Percentiles rank a stretch among this genome's conserved stretches.
These are phyloP conservation scores for Cinclus mexicanus DNA, from an alignment of 2,113 vertebrate species.

Conservation along the genomic window DNA sequence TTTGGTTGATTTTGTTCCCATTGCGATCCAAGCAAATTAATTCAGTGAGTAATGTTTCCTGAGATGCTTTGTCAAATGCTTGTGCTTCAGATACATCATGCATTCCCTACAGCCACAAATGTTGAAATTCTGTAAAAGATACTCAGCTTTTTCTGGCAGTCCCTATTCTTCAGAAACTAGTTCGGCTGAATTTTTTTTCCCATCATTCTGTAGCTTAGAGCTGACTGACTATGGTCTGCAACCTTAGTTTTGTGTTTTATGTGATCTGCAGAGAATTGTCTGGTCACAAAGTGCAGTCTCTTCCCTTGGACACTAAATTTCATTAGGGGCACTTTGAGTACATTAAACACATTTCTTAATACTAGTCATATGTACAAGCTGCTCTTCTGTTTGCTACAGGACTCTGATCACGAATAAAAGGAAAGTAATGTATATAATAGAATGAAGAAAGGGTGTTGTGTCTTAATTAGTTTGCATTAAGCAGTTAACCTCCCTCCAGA, in stretches of 20 bases:
- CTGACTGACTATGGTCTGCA: neutral
- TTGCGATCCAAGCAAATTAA: neutral
- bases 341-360: neutral
- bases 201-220: neutral
- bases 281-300: neutral
- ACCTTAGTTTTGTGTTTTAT: neutral
- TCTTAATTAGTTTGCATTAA: neutral
- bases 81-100: neutral
- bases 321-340: neutral
- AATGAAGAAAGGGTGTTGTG: neutral
- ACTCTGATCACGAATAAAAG: neutral
- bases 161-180: neutral
- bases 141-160: neutral
- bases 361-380: neutral
- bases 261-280: neutral
- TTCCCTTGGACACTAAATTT: neutral
- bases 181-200: neutral
- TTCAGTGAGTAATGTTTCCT: conserved; percentile 21
- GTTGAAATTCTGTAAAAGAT: neutral
- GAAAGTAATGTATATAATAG: neutral
- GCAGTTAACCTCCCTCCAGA: neutral
- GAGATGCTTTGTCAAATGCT: neutral
- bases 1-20: neutral
- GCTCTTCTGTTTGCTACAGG: neutral
- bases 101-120: neutral